These are phyloP conservation scores for Salvelinus sp. DNA, from an alignment of 2,113 vertebrate species.

Conservation along the genomic window DNA sequence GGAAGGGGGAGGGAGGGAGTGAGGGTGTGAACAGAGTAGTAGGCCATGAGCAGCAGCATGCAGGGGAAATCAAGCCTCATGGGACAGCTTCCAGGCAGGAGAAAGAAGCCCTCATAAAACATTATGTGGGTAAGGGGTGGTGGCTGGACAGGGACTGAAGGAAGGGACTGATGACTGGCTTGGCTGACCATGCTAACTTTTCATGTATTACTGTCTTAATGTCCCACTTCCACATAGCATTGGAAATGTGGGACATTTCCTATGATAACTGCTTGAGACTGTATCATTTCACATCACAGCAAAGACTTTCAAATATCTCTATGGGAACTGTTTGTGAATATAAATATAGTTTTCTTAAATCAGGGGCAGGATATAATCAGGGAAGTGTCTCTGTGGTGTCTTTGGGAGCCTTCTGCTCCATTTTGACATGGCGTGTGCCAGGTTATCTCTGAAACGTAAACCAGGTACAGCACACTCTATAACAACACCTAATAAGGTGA, in stretches of 20 bases:
- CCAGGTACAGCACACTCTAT: conserved; percentile 45
- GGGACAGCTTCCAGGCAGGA: background rate
- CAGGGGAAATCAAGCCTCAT: background rate
- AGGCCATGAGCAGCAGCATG: background rate
- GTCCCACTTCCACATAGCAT: background rate
- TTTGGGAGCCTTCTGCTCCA: conserved; percentile 16
- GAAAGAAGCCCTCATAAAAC: conserved; percentile 18
- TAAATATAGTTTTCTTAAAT: background rate
- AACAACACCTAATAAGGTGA: conserved; percentile 69
- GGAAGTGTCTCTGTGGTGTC: background rate
- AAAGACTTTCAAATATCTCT: conserved; percentile 22
- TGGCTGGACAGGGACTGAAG: conserved; percentile 6
- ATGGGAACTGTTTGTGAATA: conserved; percentile 27
- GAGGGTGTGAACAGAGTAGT: background rate
- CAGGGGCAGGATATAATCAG: background rate
- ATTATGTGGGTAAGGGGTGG: conserved; percentile 23
- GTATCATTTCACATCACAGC: conserved; percentile 5
- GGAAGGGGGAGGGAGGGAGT: conserved; percentile 1
- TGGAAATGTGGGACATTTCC: background rate
- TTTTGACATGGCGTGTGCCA: conserved; percentile 32
- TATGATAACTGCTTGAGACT: conserved; percentile 8
- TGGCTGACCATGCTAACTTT: background rate
- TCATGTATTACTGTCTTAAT: background rate
- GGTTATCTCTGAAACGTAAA: conserved; percentile 64
- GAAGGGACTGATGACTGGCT: background rate